Evolutionary conservation across 37 sponge, comb jelly and placozoan genomes (phyloP), one percentile per base, ranked within the genome.

Genomic region (Ianthella basta): DNA sequence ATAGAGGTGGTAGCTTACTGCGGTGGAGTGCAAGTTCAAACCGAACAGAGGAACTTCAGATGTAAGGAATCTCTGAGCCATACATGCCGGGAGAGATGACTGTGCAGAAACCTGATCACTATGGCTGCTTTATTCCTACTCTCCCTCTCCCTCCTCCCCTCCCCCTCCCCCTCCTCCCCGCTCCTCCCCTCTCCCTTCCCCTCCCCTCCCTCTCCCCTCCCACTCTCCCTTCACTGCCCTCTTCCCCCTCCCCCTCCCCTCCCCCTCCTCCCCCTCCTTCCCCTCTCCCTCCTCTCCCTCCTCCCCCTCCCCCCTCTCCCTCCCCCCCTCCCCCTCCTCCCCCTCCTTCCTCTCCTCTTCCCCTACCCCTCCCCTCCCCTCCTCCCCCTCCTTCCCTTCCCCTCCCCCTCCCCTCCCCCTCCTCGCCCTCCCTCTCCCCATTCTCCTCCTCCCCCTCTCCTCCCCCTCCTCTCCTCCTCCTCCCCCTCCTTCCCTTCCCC

Each of bases 1-100:
- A 69, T 69, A 34, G 70, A 69, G 34, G 70, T 69, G 33, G 34
- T 30, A 34, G 70, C 70, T 6, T 69, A 69, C 27, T 69, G 70
- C 34, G 8, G 34, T n/a, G 70, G 70, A 13, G 70, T 33, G 25
- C 33, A 16, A 18, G 70, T 69, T 69, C 15, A 14, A 29, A 14
- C 33, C 8, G 4, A 69, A 6, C 29, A 29, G 34, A 32, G 35
- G 35, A 30, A 30, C 33, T 69, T 69, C 34, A 69, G 70, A 30
- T 32, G 70, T 69, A 34, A 34, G 70, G 12, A 34, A 2, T 16
- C 33, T 2, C 29, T 35, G 27, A 69, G 12, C 27, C 34, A 30
- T 33, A n/a, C 3, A 30, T 18, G 34, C 6, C 4, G 33, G 34
- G 18, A n/a, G n/a, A n/a, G n/a, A n/a, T n/a, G n/a, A n/a, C n/a